Percentiles rank a stretch among this genome's conserved stretches.
These are phyloP conservation scores for Corydoras sp. DNA, from an alignment of 2,113 vertebrate genomes.

Conservation along the genomic window DNA sequence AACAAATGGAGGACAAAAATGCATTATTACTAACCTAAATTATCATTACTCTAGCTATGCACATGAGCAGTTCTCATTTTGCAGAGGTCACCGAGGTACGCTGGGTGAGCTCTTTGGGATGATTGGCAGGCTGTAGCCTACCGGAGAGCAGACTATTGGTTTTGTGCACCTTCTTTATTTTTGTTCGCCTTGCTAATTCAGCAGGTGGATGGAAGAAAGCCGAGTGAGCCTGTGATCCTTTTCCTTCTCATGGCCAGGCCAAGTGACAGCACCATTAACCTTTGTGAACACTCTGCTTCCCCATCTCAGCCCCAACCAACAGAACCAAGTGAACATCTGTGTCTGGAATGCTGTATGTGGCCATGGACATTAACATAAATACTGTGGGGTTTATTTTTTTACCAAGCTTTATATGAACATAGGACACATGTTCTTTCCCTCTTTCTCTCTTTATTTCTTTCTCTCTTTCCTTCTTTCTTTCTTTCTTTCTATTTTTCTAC, in stretches of 20 bases:
- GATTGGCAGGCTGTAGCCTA: constrained; percentile 38
- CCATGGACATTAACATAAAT: neutral
- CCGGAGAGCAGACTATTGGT: constrained; percentile 35
- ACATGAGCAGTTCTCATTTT: constrained; percentile 27
- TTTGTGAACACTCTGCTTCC: constrained; percentile 27
- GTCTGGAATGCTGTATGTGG: constrained; percentile 11
- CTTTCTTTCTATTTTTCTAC: neutral
- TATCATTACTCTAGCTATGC: constrained; percentile 17
- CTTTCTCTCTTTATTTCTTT: no score
- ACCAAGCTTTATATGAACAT: no score
- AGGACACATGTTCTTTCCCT: no score
- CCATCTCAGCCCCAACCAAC: constrained; percentile 10
- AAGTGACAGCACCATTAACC: constrained; percentile 51
- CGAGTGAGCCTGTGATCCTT: constrained; percentile 41
- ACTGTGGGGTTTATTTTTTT: no score
- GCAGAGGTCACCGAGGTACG: neutral
- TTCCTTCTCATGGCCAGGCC: constrained; percentile 42
- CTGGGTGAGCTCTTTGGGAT: constrained; percentile 12
- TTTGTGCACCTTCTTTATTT: constrained; percentile 41
- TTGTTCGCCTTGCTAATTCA: constrained; percentile 48
- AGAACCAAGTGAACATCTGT: constrained; percentile 17
- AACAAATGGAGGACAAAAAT: neutral
- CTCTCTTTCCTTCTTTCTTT: no score
- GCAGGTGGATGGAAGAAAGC: constrained; percentile 42
- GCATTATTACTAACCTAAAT: neutral